phyloP scores from a whole-genome alignment of 1,140 invertebrate species.

The Cheumatopsyche charites region DNA sequence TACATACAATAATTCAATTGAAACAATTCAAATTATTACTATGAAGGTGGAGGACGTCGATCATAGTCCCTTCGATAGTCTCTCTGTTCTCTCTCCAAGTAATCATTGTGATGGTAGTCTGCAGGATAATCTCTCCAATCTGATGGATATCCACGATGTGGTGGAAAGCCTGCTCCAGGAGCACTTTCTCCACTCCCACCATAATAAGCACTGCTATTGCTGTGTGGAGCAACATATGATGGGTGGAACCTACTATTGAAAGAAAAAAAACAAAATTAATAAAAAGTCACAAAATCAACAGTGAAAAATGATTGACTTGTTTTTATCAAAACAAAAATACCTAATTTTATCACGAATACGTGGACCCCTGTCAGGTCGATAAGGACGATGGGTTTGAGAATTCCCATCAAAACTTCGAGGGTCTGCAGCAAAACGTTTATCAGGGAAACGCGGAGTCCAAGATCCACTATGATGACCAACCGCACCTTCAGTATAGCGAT shows the following conservation, averaged over 20 bases:
- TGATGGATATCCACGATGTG: conserved; percentile 40
- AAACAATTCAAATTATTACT: conserved; percentile 9
- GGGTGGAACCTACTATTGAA: conserved; percentile 24
- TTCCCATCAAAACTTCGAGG: conserved; percentile 39
- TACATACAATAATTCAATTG: no score
- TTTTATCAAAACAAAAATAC: conserved; percentile 48
- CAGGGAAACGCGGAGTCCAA: conserved; percentile 35
- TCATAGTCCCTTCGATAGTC: conserved; percentile 44
- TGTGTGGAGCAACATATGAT: conserved; percentile 3
- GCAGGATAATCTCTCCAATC: conserved; percentile 46
- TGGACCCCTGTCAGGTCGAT: conserved; percentile 54
- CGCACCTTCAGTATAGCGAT: conserved; percentile 21
- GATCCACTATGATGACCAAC: not conserved
- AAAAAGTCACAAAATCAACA: not conserved
- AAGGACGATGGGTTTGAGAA: conserved; percentile 23
- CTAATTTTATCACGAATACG: conserved; percentile 58
- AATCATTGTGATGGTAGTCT: conserved; percentile 40
- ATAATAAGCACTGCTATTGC: conserved; percentile 13
- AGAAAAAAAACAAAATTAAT: no score
- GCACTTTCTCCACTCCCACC: conserved; percentile 30
- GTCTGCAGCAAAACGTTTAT: conserved; percentile 39
- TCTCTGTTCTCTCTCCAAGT: conserved; percentile 36
- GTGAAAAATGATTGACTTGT: not conserved
- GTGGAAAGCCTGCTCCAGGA: not conserved
- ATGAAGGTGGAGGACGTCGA: conserved; percentile 41